phyloP scores from a whole-genome alignment of 1,140 invertebrate genomes.

The Trinorchestia longiramus region DNA sequence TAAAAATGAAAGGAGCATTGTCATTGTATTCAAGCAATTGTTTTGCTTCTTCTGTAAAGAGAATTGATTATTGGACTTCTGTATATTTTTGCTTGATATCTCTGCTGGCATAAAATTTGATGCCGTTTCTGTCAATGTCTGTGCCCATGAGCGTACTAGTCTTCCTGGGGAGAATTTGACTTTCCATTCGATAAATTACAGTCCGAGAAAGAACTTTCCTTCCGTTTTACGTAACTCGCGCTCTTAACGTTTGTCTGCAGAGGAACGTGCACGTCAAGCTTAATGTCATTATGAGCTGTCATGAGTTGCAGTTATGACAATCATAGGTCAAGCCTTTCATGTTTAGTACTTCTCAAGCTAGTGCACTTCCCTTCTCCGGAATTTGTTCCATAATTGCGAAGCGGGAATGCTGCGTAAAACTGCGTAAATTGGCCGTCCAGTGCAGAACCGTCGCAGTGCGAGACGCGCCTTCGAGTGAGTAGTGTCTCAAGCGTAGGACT shows the following conservation, averaged over 20 bases:
- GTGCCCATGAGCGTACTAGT: not conserved
- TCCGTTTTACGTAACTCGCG: conserved; percentile 35
- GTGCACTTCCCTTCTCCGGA: conserved; percentile 9
- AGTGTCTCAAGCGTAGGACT: not conserved
- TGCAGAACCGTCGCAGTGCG: not conserved
- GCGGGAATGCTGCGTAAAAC: not conserved
- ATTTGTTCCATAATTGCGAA: conserved; percentile 24
- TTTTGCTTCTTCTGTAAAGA: not conserved
- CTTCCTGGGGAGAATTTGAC: conserved; percentile 12
- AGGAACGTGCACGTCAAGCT: conserved; percentile 35
- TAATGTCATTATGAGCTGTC: conserved; percentile 41
- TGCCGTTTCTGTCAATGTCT: not conserved
- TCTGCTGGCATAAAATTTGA: not conserved
- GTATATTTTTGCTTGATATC: not conserved
- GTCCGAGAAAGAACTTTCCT: not conserved
- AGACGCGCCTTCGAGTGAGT: not conserved
- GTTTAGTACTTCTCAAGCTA: conserved; percentile 6
- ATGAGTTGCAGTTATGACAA: not conserved
- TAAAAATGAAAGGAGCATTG: not conserved
- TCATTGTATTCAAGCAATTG: not conserved
- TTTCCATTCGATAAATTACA: conserved; percentile 28
- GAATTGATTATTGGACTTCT: too few species aligned
- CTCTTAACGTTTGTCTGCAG: not conserved
- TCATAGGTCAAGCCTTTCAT: conserved; percentile 30
- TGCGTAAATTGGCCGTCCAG: not conserved